These are phyloP conservation scores for Halcyon chelicuti DNA, from an alignment of 2,797 vertebrate species.

Conservation along the genomic window DNA sequence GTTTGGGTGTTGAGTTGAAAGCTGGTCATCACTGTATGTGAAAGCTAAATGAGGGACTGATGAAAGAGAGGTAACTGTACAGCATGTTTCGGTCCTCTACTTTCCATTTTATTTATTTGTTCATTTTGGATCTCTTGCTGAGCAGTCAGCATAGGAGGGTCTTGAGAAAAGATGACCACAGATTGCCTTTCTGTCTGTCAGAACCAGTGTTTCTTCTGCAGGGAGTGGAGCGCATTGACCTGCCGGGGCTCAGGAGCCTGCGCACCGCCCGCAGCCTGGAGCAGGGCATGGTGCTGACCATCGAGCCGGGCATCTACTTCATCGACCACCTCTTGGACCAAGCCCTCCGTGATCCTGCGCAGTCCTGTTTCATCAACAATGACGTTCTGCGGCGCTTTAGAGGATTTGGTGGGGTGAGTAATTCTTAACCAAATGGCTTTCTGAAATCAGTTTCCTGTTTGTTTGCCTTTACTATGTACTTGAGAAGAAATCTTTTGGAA, in stretches of 20 bases:
- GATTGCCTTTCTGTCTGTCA: not conserved
- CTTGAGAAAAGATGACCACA: rapidly evolving
- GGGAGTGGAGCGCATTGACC: slow-evolving; percentile 86
- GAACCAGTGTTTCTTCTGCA: not conserved
- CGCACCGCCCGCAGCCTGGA: slow-evolving; percentile 87
- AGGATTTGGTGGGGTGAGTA: slow-evolving; percentile 92
- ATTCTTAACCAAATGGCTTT: rapidly evolving
- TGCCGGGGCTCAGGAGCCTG: slow-evolving; percentile 89
- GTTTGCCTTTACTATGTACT: rapidly evolving
- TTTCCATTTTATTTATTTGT: not conserved
- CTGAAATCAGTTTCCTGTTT: not conserved
- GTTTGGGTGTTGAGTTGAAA: not conserved
- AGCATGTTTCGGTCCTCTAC: not conserved
- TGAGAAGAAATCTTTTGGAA: not conserved
- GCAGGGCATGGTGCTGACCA: slow-evolving; percentile 93
- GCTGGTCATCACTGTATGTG: rapidly evolving
- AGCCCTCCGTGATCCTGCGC: slow-evolving; percentile 83
- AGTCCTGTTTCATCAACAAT: slow-evolving; percentile 88
- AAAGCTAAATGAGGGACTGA: not conserved
- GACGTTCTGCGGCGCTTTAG: slow-evolving; percentile 87
- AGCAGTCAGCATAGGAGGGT: not conserved
- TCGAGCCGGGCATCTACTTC: slow-evolving; percentile 97
- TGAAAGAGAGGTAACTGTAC: not conserved
- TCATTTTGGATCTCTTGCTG: rapidly evolving
- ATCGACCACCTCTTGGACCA: slow-evolving; percentile 93